Evolutionary conservation across 2,797 vertebrate species (phyloP).

Genomic region (Pagetopsis macropterus): DNA sequence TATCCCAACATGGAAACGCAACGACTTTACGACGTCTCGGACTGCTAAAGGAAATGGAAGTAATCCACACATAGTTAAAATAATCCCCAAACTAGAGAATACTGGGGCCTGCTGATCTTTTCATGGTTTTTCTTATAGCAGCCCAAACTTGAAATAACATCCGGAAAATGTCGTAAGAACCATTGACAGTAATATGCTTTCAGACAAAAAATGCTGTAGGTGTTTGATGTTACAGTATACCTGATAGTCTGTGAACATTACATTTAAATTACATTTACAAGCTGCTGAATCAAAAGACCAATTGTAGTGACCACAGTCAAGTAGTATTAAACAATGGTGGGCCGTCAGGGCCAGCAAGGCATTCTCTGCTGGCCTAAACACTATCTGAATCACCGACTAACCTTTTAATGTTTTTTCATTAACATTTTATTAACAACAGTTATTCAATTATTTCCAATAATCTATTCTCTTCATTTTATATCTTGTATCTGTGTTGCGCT

Average conservation of each 20-base stretch:
- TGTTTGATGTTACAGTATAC: slow-evolving; percentile 20
- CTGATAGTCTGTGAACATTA: slow-evolving; percentile 29
- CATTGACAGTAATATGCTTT: slow-evolving; percentile 30
- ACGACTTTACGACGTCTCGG: slow-evolving; percentile 38
- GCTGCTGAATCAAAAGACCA: slow-evolving; percentile 26
- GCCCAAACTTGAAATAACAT: slow-evolving; percentile 45
- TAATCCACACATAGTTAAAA: slow-evolving; percentile 53
- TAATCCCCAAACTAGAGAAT: slow-evolving; percentile 40
- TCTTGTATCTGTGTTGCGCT: no score
- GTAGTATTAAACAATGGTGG: neutral
- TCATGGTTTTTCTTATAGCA: slow-evolving; percentile 47
- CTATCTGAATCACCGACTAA: no score
- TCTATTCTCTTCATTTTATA: no score
- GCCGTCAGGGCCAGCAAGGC: no score
- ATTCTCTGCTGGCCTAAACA: no score
- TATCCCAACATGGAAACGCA: slow-evolving; percentile 20
- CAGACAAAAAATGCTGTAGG: slow-evolving; percentile 11
- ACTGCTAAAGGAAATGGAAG: slow-evolving; percentile 44
- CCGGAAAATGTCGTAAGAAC: slow-evolving; percentile 8
- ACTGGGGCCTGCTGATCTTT: slow-evolving; percentile 31
- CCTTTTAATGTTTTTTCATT: no score
- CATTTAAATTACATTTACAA: slow-evolving; percentile 29
- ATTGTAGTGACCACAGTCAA: slow-evolving; percentile 8
- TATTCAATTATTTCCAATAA: no score
- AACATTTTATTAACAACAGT: no score